Percentiles rank a stretch among this genome's conserved stretches.
phyloP scores from a whole-genome alignment of 2,888 invertebrate genomes.

The Acanthococcus lagerstroemiae region DNA sequence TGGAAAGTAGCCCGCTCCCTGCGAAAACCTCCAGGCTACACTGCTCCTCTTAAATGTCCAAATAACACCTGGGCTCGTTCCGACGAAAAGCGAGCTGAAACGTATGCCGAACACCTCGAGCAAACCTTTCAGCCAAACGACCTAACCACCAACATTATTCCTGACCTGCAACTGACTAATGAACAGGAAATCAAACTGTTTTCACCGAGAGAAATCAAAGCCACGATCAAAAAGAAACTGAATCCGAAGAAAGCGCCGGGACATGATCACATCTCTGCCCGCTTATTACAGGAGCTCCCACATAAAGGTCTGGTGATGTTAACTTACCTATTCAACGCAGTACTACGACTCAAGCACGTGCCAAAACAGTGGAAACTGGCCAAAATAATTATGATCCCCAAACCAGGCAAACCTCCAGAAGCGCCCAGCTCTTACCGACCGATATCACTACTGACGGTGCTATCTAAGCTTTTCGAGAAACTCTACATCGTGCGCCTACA shows the following conservation, averaged over 20 bases:
- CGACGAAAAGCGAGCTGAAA: background rate
- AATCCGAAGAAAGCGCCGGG: background rate
- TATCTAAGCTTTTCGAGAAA: background rate
- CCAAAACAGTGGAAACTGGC: background rate
- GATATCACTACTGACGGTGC: background rate
- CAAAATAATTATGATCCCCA: background rate
- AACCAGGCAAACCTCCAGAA: background rate
- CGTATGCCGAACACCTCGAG: background rate
- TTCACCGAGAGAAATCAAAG: background rate
- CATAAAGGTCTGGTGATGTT: background rate
- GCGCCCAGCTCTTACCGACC: background rate
- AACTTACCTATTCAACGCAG: background rate
- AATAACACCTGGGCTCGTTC: background rate
- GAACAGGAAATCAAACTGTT: background rate
- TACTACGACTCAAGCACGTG: background rate
- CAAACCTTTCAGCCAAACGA: background rate
- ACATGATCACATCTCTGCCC: background rate
- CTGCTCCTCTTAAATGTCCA: background rate
- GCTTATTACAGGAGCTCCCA: background rate
- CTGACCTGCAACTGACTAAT: background rate
- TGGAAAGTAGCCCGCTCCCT: background rate
- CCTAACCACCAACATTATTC: background rate
- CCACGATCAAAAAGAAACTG: background rate
- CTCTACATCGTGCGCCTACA: background rate
- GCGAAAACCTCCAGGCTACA: background rate